phyloP scores from a whole-genome alignment of 1,140 invertebrate species.

The Hycleus cichorii region DNA sequence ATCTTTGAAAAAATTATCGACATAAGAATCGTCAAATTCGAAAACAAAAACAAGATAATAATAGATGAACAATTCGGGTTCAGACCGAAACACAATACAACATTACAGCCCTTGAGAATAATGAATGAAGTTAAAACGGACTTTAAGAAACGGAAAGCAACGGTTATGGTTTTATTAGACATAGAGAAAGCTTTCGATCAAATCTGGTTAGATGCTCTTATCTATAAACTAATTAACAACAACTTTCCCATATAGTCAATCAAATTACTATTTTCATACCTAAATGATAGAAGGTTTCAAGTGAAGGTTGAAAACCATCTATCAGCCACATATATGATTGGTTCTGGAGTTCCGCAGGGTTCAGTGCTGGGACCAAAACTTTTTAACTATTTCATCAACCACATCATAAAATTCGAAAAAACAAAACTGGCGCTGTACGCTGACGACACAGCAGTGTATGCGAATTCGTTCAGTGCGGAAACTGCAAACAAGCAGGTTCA shows the following conservation, averaged over 20 bases:
- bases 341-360: slow-evolving; percentile 32
- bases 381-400: slow-evolving; percentile 26
- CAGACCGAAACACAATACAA: slow-evolving; percentile 13
- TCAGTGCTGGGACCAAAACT: slow-evolving; percentile 26
- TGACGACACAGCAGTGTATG: slow-evolving; percentile 28
- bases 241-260: slow-evolving; percentile 14
- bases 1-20: slow-evolving; percentile 9
- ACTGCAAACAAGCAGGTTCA: not conserved
- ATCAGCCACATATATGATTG: slow-evolving; percentile 13
- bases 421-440: too few species aligned
- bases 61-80: slow-evolving; percentile 21
- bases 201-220: slow-evolving; percentile 25
- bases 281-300: slow-evolving; percentile 18
- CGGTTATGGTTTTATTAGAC: slow-evolving; percentile 13
- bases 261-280: slow-evolving; percentile 17
- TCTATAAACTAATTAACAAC: slow-evolving; percentile 6
- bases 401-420: slow-evolving; percentile 16
- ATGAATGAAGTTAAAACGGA: slow-evolving; percentile 21
- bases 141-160: slow-evolving; percentile 16
- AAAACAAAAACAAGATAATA: not conserved
- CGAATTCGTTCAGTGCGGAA: not conserved
- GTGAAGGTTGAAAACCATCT: slow-evolving; percentile 13
- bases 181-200: slow-evolving; percentile 32
- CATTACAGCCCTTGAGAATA: slow-evolving; percentile 22
- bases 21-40: not conserved